Base-by-base conservation (phyloP, 2,113 vertebrate species). In the Mesembrinibis cayennensis region DNA sequence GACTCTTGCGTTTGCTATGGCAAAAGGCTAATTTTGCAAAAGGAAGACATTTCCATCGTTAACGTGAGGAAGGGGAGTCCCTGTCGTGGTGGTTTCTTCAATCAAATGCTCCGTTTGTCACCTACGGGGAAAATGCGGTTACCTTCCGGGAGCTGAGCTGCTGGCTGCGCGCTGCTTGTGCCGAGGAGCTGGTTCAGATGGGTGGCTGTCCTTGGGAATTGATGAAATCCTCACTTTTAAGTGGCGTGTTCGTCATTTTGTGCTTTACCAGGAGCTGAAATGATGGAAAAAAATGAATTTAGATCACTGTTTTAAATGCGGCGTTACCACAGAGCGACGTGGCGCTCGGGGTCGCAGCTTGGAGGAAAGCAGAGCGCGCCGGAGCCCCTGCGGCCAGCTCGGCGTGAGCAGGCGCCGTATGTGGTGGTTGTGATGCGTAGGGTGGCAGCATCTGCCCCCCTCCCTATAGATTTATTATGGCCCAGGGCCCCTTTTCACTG, bases 381-480 rank as follows among this genome's bases (percentile, higher is more conserved):
- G 11, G 16, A 40, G 36, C 7, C 16, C 3, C n/a, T 7, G 7
- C 12, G 9, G 38, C 52, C 56, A 7, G 58, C 58, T 8, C 5
- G 3, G 67, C 45, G 34, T 27, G 10, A 6, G 44, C 27, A 5
- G 58, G 45, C 49, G 27, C 56, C 49, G n/a, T 10, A 4, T 2
- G 4, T 13, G 26, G 26, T 10, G 27, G 10, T 25, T 16, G 45
- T 29, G 13, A 7, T 3, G 17, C 12, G 58, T 6, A 20, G 23
- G 7, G 34, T 3, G 59, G 10, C 61, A 20, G 59, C 5, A 3
- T 6, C 29, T 9, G 2, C 45, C 6, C 4, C 9, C 1, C 9
- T 16, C n/a, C 58, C 10, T 9, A 14, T 10, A 18, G 13, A 26
- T 34, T 20, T 11, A 13, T 34, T 20, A 26, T 9, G 30, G 36